These are phyloP conservation scores for Leptobrachium leishanense DNA, from an alignment of 2,113 vertebrate genomes.

Conservation along the genomic window DNA sequence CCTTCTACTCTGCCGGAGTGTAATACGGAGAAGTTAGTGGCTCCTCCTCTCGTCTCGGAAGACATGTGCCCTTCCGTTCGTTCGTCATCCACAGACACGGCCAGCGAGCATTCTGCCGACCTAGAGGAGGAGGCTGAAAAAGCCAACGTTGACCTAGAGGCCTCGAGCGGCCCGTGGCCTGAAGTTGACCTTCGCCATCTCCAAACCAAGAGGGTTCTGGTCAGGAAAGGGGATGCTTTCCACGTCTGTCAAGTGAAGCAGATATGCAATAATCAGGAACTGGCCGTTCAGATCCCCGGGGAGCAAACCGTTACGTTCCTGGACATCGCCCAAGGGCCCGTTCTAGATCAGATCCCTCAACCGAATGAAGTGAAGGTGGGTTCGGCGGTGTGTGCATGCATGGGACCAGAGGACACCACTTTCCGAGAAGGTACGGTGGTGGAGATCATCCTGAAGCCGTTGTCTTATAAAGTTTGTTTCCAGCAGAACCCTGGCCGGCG, in stretches of 20 bases:
- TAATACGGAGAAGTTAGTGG: slow-evolving; percentile 20
- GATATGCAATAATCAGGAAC: slow-evolving; percentile 70
- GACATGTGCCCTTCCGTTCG: slow-evolving; percentile 67
- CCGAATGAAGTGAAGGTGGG: slow-evolving; percentile 70
- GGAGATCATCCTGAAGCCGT: slow-evolving; percentile 77
- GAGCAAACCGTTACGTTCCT: slow-evolving; percentile 72
- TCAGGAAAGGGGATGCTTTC: slow-evolving; percentile 71
- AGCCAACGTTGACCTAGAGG: slow-evolving; percentile 47
- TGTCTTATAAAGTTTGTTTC: slow-evolving; percentile 77
- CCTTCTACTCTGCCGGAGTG: slow-evolving; percentile 51
- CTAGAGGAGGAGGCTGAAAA: slow-evolving; percentile 66
- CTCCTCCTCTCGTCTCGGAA: slow-evolving; percentile 56
- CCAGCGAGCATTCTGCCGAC: slow-evolving; percentile 83
- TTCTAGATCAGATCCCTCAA: slow-evolving; percentile 77
- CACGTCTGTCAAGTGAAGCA: slow-evolving; percentile 78
- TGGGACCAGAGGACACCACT: slow-evolving; percentile 67
- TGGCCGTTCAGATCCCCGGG: slow-evolving; percentile 78
- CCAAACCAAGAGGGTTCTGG: slow-evolving; percentile 81
- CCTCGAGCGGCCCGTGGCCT: slow-evolving; percentile 20
- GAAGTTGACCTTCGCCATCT: slow-evolving; percentile 66
- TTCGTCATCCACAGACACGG: slow-evolving; percentile 85
- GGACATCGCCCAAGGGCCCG: slow-evolving; percentile 55
- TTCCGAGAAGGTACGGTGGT: slow-evolving; percentile 79
- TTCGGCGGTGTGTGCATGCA: slow-evolving; percentile 76
- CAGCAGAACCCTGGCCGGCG: slow-evolving; percentile 54